Base-by-base conservation (phyloP, 2,797 vertebrate genomes). In the Coregonus sp. region DNA sequence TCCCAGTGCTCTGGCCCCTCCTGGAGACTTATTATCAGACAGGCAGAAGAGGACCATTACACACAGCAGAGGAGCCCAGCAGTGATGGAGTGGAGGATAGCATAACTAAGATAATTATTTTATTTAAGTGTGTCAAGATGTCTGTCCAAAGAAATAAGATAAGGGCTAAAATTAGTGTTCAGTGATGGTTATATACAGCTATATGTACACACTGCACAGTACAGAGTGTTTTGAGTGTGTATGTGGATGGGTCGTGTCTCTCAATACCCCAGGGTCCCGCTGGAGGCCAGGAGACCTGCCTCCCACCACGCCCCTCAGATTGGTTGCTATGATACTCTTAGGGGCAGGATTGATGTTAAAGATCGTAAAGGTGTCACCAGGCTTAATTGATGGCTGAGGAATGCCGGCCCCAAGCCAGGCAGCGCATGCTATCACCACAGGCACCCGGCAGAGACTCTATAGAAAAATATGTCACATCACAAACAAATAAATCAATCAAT, bases 361-460 rank as follows among this genome's bases (percentile, higher is more conserved):
- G 76, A 75, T 87, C 75, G 76, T 71, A 6, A 80, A 79, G 76
- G 81, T 81, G 82, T 82, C 81, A 77, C 70, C 15, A n/a, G 73
- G 69, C 75, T 82, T 86, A 85, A 85, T 78, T 85, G 84, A 88
- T 90, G 80, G 79, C 84, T 75, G 6, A 40, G 76, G 74, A 71
- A 77, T 75, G 54, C 3, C 61, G 52, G 76, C 74, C 5, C 14
- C 14, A 16, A 72, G 74, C 77, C 25, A 6, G 31, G 40, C 65
- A 9, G 25, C 51, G 15, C 40, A 70, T 25, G 25, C 72, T 72
- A 70, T 84, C 82, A 69, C 71, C 74, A 77, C 51, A 66, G 52
- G 20, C 56, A 59, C 70, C 68, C 70, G 37, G 52, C 3, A 15
- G 61, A 37, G 82, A 78, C 70, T 78, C 67, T 29, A 54, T 56